A percentile compares a stretch with the other conserved stretches of the same genome.
These are phyloP conservation scores for Pantherophis guttatus DNA, from an alignment of 2,113 vertebrate species.

Conservation along the genomic window DNA sequence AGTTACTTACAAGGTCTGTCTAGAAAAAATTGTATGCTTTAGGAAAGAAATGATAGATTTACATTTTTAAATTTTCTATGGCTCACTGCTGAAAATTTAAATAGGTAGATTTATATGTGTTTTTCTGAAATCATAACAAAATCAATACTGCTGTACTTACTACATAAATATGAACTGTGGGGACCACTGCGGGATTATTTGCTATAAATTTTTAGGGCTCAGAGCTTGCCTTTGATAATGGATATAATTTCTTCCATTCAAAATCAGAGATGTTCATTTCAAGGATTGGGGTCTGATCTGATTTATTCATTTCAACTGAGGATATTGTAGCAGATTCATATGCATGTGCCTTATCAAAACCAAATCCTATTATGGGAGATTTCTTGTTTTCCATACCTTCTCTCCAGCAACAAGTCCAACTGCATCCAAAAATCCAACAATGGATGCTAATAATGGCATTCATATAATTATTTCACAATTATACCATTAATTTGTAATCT, in stretches of 20 bases:
- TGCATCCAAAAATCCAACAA: neutral
- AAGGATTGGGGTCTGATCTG: neutral
- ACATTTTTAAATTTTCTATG: neutral
- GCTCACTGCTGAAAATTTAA: neutral
- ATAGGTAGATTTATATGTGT: neutral
- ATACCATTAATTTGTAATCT: slow-evolving; percentile 20
- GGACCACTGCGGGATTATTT: neutral
- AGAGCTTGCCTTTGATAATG: no score
- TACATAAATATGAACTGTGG: neutral
- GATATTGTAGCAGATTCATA: neutral
- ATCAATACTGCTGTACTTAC: neutral
- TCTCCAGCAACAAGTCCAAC: neutral
- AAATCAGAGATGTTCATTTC: neutral
- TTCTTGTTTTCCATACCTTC: neutral
- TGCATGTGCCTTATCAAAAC: neutral
- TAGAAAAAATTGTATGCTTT: neutral
- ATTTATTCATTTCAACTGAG: neutral
- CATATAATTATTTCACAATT: neutral
- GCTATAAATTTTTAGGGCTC: neutral
- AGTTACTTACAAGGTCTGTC: neutral
- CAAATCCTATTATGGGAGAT: neutral
- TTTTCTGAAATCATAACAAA: neutral
- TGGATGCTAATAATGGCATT: neutral
- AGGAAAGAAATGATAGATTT: neutral
- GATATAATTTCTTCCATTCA: neutral